Conservation (phyloP, 2,113 vertebrate species). For the Gavia stellata region DNA sequence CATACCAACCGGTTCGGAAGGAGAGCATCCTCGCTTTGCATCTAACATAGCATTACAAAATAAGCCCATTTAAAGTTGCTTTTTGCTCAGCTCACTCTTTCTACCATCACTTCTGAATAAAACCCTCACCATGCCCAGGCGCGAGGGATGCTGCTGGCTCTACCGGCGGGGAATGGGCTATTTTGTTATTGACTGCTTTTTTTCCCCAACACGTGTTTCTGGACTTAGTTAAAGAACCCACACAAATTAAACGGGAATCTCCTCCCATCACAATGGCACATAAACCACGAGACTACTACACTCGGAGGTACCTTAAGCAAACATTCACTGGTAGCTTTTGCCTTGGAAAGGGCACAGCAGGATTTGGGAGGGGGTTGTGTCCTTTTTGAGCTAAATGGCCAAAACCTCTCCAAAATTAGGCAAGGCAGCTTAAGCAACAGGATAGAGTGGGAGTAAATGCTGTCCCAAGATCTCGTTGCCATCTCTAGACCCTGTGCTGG, state of each 20-base stretch:
- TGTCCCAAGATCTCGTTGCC: not conserved
- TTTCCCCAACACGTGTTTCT: no score
- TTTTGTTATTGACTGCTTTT: not conserved
- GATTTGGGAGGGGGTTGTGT: not conserved
- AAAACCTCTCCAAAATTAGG: not conserved
- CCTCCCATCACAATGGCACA: fast-evolving
- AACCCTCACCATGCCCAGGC: not conserved
- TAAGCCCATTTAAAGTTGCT: not conserved
- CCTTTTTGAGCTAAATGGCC: not conserved
- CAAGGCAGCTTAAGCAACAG: not conserved
- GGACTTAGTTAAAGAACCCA: not conserved
- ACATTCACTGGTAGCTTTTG: not conserved
- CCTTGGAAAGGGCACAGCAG: not conserved
- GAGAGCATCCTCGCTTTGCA: not conserved
- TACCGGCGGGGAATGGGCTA: fast-evolving
- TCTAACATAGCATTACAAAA: not conserved
- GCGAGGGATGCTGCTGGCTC: no score
- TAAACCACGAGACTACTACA: not conserved
- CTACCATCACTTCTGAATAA: not conserved
- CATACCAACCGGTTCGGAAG: not conserved
- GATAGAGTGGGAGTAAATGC: fast-evolving
- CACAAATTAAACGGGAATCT: not conserved
- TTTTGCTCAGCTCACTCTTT: not conserved
- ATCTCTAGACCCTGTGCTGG: not conserved
- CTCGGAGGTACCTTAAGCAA: not conserved